Conservation (phyloP, 2,888 invertebrate genomes). For the Lacanobia oleracea region DNA sequence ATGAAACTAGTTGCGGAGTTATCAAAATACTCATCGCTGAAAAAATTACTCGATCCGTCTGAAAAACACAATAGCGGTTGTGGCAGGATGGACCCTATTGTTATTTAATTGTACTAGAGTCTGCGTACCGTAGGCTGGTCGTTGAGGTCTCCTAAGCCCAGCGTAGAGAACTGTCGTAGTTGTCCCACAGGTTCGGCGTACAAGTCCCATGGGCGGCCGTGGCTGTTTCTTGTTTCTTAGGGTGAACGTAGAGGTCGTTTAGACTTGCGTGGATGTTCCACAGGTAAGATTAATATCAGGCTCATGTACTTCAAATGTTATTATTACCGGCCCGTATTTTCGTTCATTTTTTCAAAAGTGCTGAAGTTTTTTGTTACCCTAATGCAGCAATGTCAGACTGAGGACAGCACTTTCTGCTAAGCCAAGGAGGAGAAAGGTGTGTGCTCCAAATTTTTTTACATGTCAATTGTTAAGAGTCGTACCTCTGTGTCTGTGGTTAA, state of each 20-base stretch:
- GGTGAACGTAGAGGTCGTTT: background rate
- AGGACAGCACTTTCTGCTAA: background rate
- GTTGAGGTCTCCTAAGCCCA: background rate
- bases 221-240: too few relatives aligned
- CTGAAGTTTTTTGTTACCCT: background rate
- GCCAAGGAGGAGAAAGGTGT: background rate
- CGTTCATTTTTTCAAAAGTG: background rate
- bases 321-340: background rate
- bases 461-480: constrained; percentile 2
- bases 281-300: background rate
- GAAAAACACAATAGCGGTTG: background rate
- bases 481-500: constrained; percentile 7
- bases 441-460: background rate
- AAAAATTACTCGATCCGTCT: background rate
- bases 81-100: background rate
- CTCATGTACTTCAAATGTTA: background rate
- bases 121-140: background rate
- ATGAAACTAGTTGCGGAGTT: background rate
- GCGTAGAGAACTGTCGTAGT: background rate
- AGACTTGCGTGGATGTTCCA: background rate
- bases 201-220: too few relatives aligned
- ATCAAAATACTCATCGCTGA: background rate
- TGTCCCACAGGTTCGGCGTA: background rate
- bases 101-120: background rate
- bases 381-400: background rate